Percentiles rank a stretch among this genome's conserved stretches.
Conservation (phyloP, 2,797 vertebrate genomes). For the Jordanella pulchra region DNA sequence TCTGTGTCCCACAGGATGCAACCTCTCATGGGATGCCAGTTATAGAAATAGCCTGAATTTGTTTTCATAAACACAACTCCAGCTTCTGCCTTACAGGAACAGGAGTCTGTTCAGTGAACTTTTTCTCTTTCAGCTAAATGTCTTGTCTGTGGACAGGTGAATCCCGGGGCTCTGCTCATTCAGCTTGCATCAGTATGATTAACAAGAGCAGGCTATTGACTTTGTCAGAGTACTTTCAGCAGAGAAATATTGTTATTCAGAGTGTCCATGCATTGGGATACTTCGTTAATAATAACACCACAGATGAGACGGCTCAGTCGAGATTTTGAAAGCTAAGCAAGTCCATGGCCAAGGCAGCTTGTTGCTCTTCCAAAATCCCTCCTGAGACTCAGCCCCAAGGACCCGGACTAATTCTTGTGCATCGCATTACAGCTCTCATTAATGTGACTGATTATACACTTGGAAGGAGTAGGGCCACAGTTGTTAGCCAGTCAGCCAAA, state of each 20-base stretch:
- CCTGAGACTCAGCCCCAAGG: slow-evolving; percentile 57
- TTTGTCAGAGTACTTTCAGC: slow-evolving; percentile 48
- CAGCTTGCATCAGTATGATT: slow-evolving; percentile 52
- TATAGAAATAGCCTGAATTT: slow-evolving; percentile 52
- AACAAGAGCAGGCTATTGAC: slow-evolving; percentile 50
- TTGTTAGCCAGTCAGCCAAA: slow-evolving; percentile 45
- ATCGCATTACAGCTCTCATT: slow-evolving; percentile 75
- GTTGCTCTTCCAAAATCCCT: slow-evolving; percentile 48
- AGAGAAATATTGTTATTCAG: slow-evolving; percentile 45
- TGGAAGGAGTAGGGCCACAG: slow-evolving; percentile 36
- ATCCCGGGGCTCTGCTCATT: slow-evolving; percentile 20
- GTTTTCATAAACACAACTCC: slow-evolving; percentile 37
- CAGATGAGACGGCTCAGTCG: slow-evolving; percentile 15
- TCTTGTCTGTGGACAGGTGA: slow-evolving; percentile 8
- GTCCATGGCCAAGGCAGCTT: slow-evolving; percentile 42
- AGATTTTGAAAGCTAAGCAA: slow-evolving; percentile 38
- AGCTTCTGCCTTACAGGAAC: slow-evolving; percentile 9
- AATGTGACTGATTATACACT: slow-evolving; percentile 69
- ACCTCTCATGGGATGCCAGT: slow-evolving; percentile 40
- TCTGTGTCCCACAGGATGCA: slow-evolving; percentile 37
- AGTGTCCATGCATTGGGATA: slow-evolving; percentile 28
- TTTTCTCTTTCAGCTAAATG: slow-evolving; percentile 2
- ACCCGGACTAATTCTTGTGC: slow-evolving; percentile 64
- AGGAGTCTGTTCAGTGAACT: not conserved
- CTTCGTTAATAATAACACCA: slow-evolving; percentile 38